Percentiles rank a stretch among this genome's conserved stretches.
Conservation (phyloP, 1,140 invertebrate genomes). For the Campoletis sonorensis region DNA sequence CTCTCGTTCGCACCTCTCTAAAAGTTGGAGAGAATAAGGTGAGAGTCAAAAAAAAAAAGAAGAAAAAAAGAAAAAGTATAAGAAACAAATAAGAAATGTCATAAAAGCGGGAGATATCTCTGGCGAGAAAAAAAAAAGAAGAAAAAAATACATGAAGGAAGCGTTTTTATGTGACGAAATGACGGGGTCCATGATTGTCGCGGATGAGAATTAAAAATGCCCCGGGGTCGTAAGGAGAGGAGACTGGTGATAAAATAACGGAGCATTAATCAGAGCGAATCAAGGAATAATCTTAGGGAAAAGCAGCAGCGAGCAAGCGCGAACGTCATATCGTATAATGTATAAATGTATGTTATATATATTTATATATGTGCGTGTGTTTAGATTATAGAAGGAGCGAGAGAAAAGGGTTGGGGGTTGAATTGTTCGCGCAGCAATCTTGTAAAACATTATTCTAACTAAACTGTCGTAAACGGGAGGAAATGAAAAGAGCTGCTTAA, state of each 20-base stretch:
- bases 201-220: conserved; percentile 31
- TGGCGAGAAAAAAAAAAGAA: neutral
- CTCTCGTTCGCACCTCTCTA: conserved; percentile 25
- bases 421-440: conserved; percentile 71
- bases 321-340: neutral
- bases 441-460: conserved; percentile 76
- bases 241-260: conserved; percentile 62
- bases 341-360: conserved; percentile 3
- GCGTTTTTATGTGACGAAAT: conserved; percentile 7
- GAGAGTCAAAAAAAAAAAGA: neutral
- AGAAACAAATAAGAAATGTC: neutral
- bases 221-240: conserved; percentile 15
- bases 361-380: too few species aligned
- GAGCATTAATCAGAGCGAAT: conserved; percentile 70
- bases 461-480: conserved; percentile 78
- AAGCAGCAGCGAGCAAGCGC: conserved; percentile 48
- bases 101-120: conserved; percentile 12
- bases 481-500: conserved; percentile 78
- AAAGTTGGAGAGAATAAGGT: conserved; percentile 12
- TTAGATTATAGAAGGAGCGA: neutral
- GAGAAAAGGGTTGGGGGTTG: conserved; percentile 43
- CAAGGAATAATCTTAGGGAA: conserved; percentile 62
- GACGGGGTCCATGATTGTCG: neutral
- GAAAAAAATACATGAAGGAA: neutral
- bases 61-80: neutral